Conservation (phyloP, 2,113 vertebrate species). For the Nestor notabilis region DNA sequence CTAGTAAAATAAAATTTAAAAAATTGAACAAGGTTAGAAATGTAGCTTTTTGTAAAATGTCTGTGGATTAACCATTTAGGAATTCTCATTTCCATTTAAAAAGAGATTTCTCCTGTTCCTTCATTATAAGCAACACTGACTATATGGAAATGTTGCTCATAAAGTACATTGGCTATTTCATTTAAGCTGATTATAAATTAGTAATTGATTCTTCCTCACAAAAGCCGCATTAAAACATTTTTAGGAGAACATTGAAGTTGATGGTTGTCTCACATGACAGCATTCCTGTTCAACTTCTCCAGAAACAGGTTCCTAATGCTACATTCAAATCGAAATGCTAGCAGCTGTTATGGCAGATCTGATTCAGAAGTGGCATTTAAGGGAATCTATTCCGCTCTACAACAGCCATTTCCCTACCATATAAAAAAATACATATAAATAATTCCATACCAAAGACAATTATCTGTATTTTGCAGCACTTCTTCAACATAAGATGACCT, state of each 20-base stretch:
- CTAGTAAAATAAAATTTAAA: constrained; percentile 11
- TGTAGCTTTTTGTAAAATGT: constrained; percentile 10
- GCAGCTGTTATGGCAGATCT: not conserved
- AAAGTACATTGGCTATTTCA: not conserved
- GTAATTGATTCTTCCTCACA: not conserved
- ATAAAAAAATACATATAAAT: not conserved
- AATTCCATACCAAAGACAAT: not conserved
- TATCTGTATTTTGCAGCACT: not conserved
- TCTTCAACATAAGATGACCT: not conserved
- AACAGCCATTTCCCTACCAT: not conserved
- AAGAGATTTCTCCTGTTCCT: not conserved
- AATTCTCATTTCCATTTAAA: constrained; percentile 23
- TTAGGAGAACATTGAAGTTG: not conserved
- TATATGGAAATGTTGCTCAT: not conserved
- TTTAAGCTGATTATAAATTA: not conserved
- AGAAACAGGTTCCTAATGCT: not conserved
- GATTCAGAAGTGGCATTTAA: not conserved
- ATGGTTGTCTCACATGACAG: not conserved
- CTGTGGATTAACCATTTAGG: constrained; percentile 16
- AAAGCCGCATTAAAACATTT: not conserved
- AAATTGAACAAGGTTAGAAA: constrained; percentile 6
- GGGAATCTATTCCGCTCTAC: not conserved
- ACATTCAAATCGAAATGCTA: not conserved
- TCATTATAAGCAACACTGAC: accelerated
- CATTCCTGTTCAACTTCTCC: not conserved